Evolutionary conservation across 2,888 invertebrate species (phyloP), one percentile per base, ranked within the genome.

Genomic region (Bombylius major): DNA sequence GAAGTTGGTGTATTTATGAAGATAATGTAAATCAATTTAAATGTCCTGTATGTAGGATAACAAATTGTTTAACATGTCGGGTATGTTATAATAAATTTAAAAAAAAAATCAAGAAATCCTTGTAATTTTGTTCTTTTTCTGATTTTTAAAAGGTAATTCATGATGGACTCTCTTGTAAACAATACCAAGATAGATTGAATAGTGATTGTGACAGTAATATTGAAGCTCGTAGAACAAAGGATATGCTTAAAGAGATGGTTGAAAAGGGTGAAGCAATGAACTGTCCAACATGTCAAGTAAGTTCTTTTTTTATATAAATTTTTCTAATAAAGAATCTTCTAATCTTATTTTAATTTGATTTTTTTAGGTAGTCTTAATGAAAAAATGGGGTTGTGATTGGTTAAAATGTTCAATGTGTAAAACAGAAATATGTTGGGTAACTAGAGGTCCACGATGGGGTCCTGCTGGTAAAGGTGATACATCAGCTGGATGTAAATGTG

Each of bases 381-480:
- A 93, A 74, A 92, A 91, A 76, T 90, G 89, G 86, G 94, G 94
- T 60, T 94, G 94, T 76, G 93, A 94, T 74, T 92, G 92, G 91
- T 77, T 94, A 54, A 81, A 87, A 62, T 94, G 94, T 73, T 86
- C 89, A 1, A 89, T 92, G 76, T 94, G 94, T 75, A 89, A 90
- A 75, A 90, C 90, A 7, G 93, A 94, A 75, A 91, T 94, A 58
- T 94, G 94, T 72, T 94, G 94, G 94, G 89, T 91, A 54, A 94
- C 93, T 0, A 81, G 86, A 65, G 89, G 89, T 32, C 58, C 61
- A 23, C 53, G 65, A 14, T 65, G 64, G 64, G 65, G 65, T n/a
- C 62, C 63, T 7, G 60, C 51, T 33, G 65, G 64, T 8, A 64
- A 64, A 58, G 64, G 64, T 31, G 65, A 65, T 58, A 61, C 59